Conservation (phyloP, 2,888 invertebrate genomes). For the Drosophila eohydei region DNA sequence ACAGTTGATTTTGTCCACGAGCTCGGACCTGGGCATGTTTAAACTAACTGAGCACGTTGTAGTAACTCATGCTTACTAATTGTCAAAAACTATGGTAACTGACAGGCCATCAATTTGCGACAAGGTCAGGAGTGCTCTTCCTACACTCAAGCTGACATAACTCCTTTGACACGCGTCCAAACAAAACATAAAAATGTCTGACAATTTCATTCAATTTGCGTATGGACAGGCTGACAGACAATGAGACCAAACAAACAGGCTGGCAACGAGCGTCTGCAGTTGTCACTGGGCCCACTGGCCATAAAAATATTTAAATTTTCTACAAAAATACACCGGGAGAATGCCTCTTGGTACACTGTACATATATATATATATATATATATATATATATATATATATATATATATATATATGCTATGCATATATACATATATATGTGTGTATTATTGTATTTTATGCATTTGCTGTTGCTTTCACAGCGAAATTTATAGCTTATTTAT, state of each 20-base stretch:
- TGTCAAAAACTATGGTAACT: constrained; percentile 3
- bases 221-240: constrained; percentile 31
- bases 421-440: constrained; percentile 2
- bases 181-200: constrained; percentile 37
- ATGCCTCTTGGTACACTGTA: constrained; percentile 10
- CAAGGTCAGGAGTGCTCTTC: constrained; percentile 10
- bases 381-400: background rate
- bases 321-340: constrained; percentile 23
- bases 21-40: background rate
- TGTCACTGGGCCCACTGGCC: constrained; percentile 46
- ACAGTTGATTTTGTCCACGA: background rate
- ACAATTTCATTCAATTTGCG: constrained; percentile 57
- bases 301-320: constrained; percentile 53
- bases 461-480: constrained; percentile 58
- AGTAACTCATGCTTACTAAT: background rate
- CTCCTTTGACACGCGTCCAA: constrained; percentile 27
- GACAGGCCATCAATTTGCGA: constrained; percentile 9
- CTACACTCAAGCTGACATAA: constrained; percentile 19
- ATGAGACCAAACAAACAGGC: constrained; percentile 5
- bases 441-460: constrained; percentile 45
- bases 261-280: constrained; percentile 45
- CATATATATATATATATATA: background rate
- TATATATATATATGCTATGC: constrained; percentile 6
- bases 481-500: constrained; percentile 80
- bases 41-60: background rate